Evolutionary conservation across 2,113 vertebrate genomes (phyloP), one percentile per base, ranked within the genome.

Genomic region (Vireo altiloquus): DNA sequence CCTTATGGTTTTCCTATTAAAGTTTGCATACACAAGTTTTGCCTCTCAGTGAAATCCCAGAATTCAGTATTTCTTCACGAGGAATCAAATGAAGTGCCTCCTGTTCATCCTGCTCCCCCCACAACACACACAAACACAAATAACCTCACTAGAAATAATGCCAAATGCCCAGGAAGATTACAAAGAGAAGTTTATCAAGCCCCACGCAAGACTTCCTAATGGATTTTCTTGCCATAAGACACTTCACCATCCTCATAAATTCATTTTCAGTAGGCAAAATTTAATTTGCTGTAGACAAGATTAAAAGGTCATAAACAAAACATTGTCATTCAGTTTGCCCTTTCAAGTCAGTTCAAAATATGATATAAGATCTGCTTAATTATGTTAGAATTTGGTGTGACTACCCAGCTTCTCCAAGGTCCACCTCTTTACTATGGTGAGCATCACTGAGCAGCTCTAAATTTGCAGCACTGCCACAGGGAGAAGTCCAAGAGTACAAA

Each of bases 241-340:
- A 80, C 82, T 96, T 76, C 59, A 88, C 96, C 89, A 54, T 66
- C 64, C 81, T 87, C 44, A 71, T 46, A 90, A 92, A 90, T 59
- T 75, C 79, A 84, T 93, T 94, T 96, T 61, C 87, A 35, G 46
- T 11, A 37, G 59, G 64, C 69, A 74, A 92, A 92, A 95, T 75
- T 61, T 80, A 96, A 96, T 95, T 94, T 94, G 79, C 70, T 42
- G 53, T 15, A 87, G 93, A 96, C 81, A 56, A 91, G 90, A 95
- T 92, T 94, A 96, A 96, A 97, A 96, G 94, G 92, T 92, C 93
- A 96, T 86, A 87, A 94, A 92, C 76, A 92, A 89, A 95, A 80
- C 72, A 50, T 1, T 82, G 89, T 57, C 77, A 78, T 78, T 91
- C 87, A 57, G 11, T 76, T 71, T 72, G 66, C 69, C 89, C 91